These are phyloP conservation scores for Pipistrellus kuhlii DNA, from an alignment of 2,797 vertebrate species.

Conservation along the genomic window DNA sequence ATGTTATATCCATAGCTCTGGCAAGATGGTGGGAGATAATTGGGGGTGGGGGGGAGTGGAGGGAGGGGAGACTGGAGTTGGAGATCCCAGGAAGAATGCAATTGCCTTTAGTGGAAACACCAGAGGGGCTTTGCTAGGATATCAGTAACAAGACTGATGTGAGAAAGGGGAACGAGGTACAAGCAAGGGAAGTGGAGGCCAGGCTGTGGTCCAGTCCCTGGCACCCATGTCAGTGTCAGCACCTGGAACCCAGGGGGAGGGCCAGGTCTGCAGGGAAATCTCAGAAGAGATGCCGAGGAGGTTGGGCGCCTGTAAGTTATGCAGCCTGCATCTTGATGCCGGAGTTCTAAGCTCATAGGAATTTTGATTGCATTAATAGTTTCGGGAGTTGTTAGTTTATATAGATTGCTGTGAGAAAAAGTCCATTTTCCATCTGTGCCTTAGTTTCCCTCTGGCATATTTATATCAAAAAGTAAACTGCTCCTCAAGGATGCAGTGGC, in stretches of 20 bases:
- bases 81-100: background rate
- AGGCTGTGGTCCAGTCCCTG: background rate
- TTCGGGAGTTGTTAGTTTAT: constrained; percentile 43
- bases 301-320: background rate
- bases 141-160: background rate
- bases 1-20: background rate
- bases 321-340: background rate
- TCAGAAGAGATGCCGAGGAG: background rate
- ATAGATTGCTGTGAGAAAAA: constrained; percentile 27
- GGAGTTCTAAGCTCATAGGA: background rate
- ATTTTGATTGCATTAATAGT: background rate
- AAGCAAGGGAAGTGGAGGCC: background rate
- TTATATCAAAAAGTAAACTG: constrained; percentile 35
- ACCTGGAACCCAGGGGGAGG: background rate
- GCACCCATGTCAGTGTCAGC: background rate
- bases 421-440: constrained; percentile 63
- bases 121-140: background rate
- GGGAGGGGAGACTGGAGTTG: too few relatives aligned
- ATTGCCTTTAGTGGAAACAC: background rate
- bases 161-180: background rate
- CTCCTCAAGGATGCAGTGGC: background rate
- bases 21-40: background rate
- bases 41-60: background rate
- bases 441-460: constrained; percentile 65
- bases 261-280: background rate